phyloP scores from a whole-genome alignment of 1,140 invertebrate genomes.

The Drosophila nasuta region DNA sequence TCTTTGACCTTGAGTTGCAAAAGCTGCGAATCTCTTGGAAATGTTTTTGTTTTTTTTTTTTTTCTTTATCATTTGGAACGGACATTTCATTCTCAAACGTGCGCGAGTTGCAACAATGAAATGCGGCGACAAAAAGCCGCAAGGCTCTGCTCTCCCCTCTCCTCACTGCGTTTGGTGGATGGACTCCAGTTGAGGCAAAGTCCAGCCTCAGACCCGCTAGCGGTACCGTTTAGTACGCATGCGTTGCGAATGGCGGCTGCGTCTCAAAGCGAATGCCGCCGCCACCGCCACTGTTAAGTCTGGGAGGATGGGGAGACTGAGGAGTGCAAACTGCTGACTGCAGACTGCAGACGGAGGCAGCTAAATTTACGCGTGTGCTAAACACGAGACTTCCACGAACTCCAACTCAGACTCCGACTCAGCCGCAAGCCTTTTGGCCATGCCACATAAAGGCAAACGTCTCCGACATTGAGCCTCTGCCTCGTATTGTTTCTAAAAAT shows the following conservation, averaged over 20 bases:
- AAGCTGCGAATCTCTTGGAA: constrained; percentile 45
- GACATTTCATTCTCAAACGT: constrained; percentile 77
- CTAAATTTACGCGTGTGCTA: constrained; percentile 85
- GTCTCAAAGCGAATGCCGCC: constrained; percentile 82
- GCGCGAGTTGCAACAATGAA: constrained; percentile 74
- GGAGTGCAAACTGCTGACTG: constrained; percentile 1
- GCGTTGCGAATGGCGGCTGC: constrained; percentile 81
- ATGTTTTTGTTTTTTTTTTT: constrained; percentile 3
- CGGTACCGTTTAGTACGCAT: constrained; percentile 85
- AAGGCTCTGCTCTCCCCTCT: not conserved
- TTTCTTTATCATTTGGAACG: constrained; percentile 70
- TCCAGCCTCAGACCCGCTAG: constrained; percentile 67
- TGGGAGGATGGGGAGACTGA: constrained; percentile 2
- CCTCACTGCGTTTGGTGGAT: not conserved
- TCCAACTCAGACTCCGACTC: constrained; percentile 1
- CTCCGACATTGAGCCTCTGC: constrained; percentile 38
- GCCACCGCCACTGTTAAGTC: constrained; percentile 44
- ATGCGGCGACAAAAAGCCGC: constrained; percentile 77
- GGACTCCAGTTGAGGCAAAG: constrained; percentile 13
- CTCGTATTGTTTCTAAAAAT: constrained; percentile 77
- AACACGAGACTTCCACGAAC: constrained; percentile 85
- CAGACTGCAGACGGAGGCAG: constrained; percentile 54
- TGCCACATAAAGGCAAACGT: constrained; percentile 24
- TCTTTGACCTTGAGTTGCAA: constrained; percentile 63
- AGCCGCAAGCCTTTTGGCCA: constrained; percentile 12